A percentile compares a stretch with the other conserved stretches of the same genome.
These are phyloP conservation scores for Adineta ricciae DNA, from an alignment of 2,888 invertebrate genomes.

Conservation along the genomic window DNA sequence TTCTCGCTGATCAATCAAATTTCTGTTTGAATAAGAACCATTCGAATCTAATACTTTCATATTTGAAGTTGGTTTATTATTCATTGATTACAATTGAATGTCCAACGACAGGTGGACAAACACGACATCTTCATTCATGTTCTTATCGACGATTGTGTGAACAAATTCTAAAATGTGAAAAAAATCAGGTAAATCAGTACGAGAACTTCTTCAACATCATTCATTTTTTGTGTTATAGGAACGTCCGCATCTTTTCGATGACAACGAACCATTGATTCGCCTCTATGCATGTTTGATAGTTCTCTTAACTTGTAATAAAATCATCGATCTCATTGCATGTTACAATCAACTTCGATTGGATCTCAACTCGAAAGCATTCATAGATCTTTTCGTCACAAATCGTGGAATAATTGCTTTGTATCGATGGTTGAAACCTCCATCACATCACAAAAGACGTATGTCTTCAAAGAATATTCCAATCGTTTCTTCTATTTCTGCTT, in stretches of 20 bases:
- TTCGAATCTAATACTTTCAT: not conserved
- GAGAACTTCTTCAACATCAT: not conserved
- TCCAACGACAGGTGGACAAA: slow-evolving; percentile 2
- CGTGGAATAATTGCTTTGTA: not conserved
- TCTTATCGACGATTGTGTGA: slow-evolving; percentile 15
- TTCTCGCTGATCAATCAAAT: not conserved
- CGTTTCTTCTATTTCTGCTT: too few relatives aligned
- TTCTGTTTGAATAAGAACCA: not conserved
- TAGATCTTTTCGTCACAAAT: not conserved
- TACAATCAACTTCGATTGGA: slow-evolving; percentile 14
- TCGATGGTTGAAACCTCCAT: not conserved
- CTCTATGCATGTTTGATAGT: slow-evolving; percentile 15
- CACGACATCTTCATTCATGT: not conserved
- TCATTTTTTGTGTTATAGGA: not conserved
- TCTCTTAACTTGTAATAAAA: slow-evolving; percentile 8
- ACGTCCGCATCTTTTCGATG: not conserved
- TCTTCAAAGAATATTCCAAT: too few relatives aligned
- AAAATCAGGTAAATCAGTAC: not conserved
- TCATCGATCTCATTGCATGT: not conserved
- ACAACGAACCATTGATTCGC: not conserved
- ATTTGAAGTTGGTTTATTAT: not conserved
- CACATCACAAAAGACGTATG: not conserved
- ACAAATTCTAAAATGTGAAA: slow-evolving; percentile 16
- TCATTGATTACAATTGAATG: slow-evolving; percentile 12
- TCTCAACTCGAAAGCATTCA: not conserved